A percentile compares a stretch with the other conserved stretches of the same genome.
phyloP scores from a whole-genome alignment of 2,888 invertebrate species.

The Temnothorax ravouxi region DNA sequence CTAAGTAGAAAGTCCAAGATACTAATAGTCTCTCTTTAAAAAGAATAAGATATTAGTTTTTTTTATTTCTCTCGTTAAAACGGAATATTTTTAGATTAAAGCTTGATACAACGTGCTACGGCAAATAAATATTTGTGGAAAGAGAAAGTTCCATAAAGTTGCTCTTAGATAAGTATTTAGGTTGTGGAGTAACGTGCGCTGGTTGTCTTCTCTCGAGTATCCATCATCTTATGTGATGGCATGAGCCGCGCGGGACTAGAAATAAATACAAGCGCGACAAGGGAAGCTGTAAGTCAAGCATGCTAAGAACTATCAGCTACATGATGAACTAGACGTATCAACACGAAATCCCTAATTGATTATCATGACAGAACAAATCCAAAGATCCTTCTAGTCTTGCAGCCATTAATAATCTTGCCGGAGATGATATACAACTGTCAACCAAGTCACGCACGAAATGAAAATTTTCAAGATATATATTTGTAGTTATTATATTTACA shows the following conservation, averaged over 20 bases:
- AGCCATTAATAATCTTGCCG: slow-evolving; percentile 74
- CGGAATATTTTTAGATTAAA: background rate
- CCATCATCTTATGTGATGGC: slow-evolving; percentile 34
- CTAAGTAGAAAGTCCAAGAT: slow-evolving; percentile 1
- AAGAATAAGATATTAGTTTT: background rate
- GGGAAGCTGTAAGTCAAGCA: slow-evolving; percentile 74
- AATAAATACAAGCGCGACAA: slow-evolving; percentile 60
- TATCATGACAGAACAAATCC: slow-evolving; percentile 79
- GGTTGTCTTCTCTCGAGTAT: slow-evolving; percentile 7
- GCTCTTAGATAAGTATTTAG: slow-evolving; percentile 8
- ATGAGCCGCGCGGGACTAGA: slow-evolving; percentile 32
- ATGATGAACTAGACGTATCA: slow-evolving; percentile 81
- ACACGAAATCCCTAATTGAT: slow-evolving; percentile 80
- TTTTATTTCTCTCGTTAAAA: slow-evolving; percentile 20
- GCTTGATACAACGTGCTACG: background rate
- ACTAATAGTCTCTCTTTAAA: background rate
- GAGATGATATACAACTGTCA: background rate
- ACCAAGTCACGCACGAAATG: background rate
- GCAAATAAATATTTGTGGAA: slow-evolving; percentile 19
- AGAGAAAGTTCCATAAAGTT: slow-evolving; percentile 20
- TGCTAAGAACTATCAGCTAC: slow-evolving; percentile 78
- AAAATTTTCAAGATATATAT: background rate
- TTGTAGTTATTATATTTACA: background rate
- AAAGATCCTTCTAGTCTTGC: slow-evolving; percentile 54
- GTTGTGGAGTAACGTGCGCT: background rate